phyloP scores from a whole-genome alignment of 1,140 invertebrate species.

The Drosophila paulistorum region DNA sequence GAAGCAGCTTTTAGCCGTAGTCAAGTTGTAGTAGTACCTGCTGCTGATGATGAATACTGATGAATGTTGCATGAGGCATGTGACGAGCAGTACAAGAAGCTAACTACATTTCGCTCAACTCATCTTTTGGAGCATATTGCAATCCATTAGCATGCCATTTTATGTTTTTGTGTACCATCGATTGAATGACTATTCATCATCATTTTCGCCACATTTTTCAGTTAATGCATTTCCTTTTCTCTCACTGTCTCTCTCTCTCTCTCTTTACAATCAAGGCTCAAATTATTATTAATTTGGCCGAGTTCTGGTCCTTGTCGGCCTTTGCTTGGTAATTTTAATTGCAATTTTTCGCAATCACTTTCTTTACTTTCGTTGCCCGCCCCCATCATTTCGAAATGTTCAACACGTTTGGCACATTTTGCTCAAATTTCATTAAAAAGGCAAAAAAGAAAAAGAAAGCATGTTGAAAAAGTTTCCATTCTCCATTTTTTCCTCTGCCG shows the following conservation, averaged over 20 bases:
- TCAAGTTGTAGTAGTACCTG: background rate
- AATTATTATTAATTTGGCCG: constrained; percentile 77
- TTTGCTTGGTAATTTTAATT: constrained; percentile 73
- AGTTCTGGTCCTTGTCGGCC: constrained; percentile 28
- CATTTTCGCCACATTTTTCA: constrained; percentile 60
- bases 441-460: constrained; percentile 14
- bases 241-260: constrained; percentile 19
- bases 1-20: background rate
- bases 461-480: constrained; percentile 71
- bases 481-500: constrained; percentile 24
- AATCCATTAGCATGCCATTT: constrained; percentile 8
- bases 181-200: constrained; percentile 59
- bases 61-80: constrained; percentile 13
- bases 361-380: background rate
- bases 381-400: constrained; percentile 1
- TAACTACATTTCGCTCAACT: background rate
- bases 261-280: constrained; percentile 60
- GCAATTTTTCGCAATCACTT: constrained; percentile 63
- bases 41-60: constrained; percentile 16
- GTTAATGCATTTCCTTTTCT: constrained; percentile 31
- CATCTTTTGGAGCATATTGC: constrained; percentile 1
- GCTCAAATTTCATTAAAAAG: constrained; percentile 77
- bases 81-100: background rate
- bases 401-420: constrained; percentile 71
- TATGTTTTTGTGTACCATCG: constrained; percentile 32